Conservation (phyloP, 2,113 vertebrate genomes). For the Sinocyclocheilus rhinocerous region DNA sequence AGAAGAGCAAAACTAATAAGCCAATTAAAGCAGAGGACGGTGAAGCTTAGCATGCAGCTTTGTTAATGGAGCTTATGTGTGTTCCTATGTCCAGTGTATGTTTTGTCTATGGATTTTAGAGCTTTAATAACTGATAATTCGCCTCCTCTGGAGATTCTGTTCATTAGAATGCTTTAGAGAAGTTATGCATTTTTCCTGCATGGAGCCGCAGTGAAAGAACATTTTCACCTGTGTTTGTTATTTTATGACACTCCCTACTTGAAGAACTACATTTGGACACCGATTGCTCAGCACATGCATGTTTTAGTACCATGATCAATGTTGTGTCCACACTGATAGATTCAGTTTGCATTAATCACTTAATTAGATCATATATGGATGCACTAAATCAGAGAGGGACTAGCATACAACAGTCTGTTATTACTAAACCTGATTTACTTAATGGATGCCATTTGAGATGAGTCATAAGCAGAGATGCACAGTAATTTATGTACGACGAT, state of each 20-base stretch:
- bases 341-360: constrained; percentile 34
- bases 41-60: constrained; percentile 31
- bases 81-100: not conserved
- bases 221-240: not conserved
- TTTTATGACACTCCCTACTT: not conserved
- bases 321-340: not conserved
- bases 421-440: constrained; percentile 16
- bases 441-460: constrained; percentile 18
- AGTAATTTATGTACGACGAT: not conserved
- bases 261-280: not conserved
- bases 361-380: constrained; percentile 25
- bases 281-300: not conserved
- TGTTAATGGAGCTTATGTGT: constrained; percentile 31
- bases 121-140: constrained; percentile 13
- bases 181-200: not conserved
- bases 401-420: not conserved
- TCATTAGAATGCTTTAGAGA: not conserved
- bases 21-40: constrained; percentile 44
- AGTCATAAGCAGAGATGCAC: constrained; percentile 2
- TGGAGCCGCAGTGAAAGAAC: not conserved
- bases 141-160: not conserved
- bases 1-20: constrained; percentile 52
- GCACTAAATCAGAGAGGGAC: constrained; percentile 15
- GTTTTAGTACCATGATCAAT: not conserved
- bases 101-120: not conserved